phyloP scores from a whole-genome alignment of 2,113 vertebrate genomes.

The Pao palembangensis region DNA sequence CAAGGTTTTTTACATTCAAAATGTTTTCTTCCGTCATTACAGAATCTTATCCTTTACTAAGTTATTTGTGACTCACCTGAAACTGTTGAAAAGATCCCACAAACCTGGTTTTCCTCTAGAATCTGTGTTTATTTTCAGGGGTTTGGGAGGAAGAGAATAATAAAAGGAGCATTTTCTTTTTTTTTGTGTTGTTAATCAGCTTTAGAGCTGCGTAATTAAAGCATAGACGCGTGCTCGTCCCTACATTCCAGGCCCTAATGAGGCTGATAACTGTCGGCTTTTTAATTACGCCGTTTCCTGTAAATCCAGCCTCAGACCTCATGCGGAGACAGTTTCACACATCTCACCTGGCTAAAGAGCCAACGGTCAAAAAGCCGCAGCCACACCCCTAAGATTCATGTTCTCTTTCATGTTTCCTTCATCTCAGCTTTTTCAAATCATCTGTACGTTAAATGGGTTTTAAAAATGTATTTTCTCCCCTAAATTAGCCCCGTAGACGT shows the following conservation, averaged over 20 bases:
- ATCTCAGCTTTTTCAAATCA: no score
- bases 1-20: background rate
- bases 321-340: conserved; percentile 17
- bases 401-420: no score
- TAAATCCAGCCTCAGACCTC: conserved; percentile 11
- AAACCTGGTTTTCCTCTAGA: no score
- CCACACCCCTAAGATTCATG: background rate
- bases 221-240: conserved; percentile 46
- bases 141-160: background rate
- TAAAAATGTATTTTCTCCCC: background rate
- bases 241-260: conserved; percentile 41
- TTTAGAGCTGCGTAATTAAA: conserved; percentile 59
- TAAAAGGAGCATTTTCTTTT: background rate
- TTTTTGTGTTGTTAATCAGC: conserved; percentile 21
- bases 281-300: conserved; percentile 57
- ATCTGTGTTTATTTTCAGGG: background rate
- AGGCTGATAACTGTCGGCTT: conserved; percentile 52
- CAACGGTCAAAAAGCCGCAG: background rate
- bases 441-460: no score
- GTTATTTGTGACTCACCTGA: no score
- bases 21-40: background rate
- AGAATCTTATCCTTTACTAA: no score
- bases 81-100: no score
- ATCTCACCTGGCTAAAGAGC: conserved; percentile 25
- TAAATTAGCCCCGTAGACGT: background rate